Evolutionary conservation across 1,140 invertebrate genomes (phyloP).

Genomic region (Mya arenaria): DNA sequence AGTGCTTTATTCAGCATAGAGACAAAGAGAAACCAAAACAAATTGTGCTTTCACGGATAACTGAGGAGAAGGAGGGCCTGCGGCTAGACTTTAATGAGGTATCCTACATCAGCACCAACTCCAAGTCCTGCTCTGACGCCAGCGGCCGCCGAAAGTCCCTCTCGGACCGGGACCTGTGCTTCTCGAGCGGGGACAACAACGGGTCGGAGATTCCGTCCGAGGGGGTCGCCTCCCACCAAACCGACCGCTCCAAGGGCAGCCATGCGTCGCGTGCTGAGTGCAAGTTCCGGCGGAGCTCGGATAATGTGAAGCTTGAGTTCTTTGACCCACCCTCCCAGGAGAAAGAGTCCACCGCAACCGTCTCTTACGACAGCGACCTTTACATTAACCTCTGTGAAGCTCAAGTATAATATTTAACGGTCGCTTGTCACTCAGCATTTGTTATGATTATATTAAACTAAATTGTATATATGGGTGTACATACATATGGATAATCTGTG

Average conservation of each 20-base stretch:
- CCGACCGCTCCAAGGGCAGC: constrained; percentile 67
- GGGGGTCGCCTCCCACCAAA: constrained; percentile 68
- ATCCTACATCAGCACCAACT: constrained; percentile 47
- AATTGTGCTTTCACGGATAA: constrained; percentile 74
- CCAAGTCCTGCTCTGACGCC: constrained; percentile 18
- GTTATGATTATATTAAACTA: too few relatives aligned
- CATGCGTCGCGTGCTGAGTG: constrained; percentile 51
- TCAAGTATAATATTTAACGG: constrained; percentile 74
- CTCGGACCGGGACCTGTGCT: constrained; percentile 39
- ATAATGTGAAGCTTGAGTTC: constrained; percentile 73
- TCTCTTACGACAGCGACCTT: constrained; percentile 78
- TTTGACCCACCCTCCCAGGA: constrained; percentile 78
- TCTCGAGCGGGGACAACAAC: constrained; percentile 34
- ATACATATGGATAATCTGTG: too few relatives aligned
- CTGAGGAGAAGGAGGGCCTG: constrained; percentile 74
- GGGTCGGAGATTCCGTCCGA: constrained; percentile 61
- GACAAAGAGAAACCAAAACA: constrained; percentile 74
- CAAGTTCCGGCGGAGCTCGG: constrained; percentile 64
- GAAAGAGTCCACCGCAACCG: constrained; percentile 78
- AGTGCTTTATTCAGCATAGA: constrained; percentile 75
- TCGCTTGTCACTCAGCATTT: too few relatives aligned
- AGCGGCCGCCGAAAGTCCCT: constrained; percentile 26
- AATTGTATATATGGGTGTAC: too few relatives aligned
- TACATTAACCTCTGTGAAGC: constrained; percentile 79
- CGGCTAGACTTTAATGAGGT: constrained; percentile 70